Conservation (phyloP, 1,140 invertebrate genomes). For the Saccostrea echinata region DNA sequence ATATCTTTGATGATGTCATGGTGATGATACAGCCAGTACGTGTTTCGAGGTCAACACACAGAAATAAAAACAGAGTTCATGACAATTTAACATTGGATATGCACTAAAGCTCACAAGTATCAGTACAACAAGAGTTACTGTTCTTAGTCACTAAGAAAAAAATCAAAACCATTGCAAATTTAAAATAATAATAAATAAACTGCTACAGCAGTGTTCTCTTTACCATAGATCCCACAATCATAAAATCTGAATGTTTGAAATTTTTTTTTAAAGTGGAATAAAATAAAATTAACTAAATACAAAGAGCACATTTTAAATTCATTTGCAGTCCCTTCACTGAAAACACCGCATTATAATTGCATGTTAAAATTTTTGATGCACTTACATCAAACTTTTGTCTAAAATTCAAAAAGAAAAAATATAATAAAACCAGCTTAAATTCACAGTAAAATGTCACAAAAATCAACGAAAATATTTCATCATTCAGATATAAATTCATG, state of each 20-base stretch:
- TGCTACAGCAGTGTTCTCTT: too few species aligned
- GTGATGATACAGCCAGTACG: conserved; percentile 6
- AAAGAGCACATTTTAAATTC: background rate
- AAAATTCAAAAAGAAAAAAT: background rate
- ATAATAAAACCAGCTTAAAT: background rate
- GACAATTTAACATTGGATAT: conserved; percentile 19
- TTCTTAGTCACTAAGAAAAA: background rate
- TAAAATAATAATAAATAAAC: background rate
- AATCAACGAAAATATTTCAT: background rate
- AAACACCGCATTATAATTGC: background rate
- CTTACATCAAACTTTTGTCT: background rate
- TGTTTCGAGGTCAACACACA: conserved; percentile 30
- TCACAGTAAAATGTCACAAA: background rate
- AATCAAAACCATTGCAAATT: background rate
- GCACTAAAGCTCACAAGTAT: conserved; percentile 19
- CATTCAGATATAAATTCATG: background rate
- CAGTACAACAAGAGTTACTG: background rate
- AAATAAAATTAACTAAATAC: background rate
- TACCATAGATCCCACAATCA: background rate
- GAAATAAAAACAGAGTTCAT: background rate
- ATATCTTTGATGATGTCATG: background rate
- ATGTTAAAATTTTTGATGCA: too few species aligned
- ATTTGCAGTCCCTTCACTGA: background rate
- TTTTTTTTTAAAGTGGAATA: background rate
- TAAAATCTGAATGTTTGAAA: background rate